phyloP scores from a whole-genome alignment of 2,797 vertebrate genomes.

The Echiichthys vipera region DNA sequence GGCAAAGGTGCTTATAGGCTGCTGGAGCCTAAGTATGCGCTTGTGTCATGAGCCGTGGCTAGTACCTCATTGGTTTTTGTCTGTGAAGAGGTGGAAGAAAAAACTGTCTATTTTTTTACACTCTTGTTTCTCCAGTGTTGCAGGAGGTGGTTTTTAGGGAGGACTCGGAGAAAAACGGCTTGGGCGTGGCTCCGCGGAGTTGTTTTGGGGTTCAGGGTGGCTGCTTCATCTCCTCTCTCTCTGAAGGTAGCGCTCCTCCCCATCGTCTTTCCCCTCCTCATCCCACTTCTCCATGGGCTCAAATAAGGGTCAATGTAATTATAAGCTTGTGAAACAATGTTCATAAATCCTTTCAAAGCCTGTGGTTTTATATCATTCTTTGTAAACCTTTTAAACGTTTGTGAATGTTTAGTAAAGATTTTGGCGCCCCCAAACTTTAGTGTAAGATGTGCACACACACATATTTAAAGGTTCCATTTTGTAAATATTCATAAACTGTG shows the following conservation, averaged over 20 bases:
- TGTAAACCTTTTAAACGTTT: constrained; percentile 17
- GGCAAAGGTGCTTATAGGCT: constrained; percentile 61
- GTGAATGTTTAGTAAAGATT: no score
- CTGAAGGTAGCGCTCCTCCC: constrained; percentile 81
- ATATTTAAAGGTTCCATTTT: no score
- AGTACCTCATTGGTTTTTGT: constrained; percentile 64
- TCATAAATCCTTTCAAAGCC: constrained; percentile 3
- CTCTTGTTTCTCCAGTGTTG: constrained; percentile 84
- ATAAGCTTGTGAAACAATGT: constrained; percentile 13
- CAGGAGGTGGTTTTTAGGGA: constrained; percentile 89
- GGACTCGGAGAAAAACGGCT: constrained; percentile 87
- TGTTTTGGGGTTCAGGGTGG: constrained; percentile 89
- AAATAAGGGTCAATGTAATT: constrained; percentile 16
- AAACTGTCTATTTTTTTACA: constrained; percentile 61
- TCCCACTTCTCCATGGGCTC: constrained; percentile 20
- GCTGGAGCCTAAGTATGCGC: constrained; percentile 60
- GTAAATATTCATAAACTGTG: no score
- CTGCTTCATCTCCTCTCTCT: constrained; percentile 88
- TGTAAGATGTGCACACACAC: background rate
- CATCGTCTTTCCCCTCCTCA: background rate
- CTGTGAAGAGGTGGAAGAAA: constrained; percentile 64
- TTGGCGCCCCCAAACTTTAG: no score
- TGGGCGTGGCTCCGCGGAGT: constrained; percentile 86
- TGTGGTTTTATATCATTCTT: constrained; percentile 10
- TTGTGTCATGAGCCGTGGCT: constrained; percentile 71